A percentile compares a stretch with the other conserved stretches of the same genome.
Evolutionary conservation across 2,797 vertebrate species (phyloP).

Genomic region (Glyptemys insculpta): DNA sequence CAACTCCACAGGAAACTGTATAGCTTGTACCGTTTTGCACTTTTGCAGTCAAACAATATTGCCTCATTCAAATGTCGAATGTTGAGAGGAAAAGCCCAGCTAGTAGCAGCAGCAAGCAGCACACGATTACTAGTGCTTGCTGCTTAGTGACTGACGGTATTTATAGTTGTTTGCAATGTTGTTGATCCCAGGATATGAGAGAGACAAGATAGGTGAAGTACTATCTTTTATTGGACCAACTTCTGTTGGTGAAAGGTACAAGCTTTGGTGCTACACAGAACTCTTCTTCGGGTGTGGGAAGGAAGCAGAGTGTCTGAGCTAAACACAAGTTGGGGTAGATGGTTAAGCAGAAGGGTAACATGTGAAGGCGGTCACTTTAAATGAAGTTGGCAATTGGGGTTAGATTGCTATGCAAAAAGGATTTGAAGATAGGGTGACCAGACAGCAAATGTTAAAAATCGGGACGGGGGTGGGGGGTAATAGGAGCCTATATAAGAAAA

Average conservation of each 20-base stretch:
- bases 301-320: background rate
- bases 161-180: background rate
- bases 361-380: background rate
- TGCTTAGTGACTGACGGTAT: background rate
- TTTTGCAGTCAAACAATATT: background rate
- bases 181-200: background rate
- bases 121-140: accelerated
- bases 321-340: background rate
- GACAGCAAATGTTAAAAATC: too few relatives aligned
- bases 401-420: background rate
- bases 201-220: background rate
- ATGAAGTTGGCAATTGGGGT: background rate
- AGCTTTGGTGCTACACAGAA: background rate
- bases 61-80: background rate
- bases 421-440: background rate
- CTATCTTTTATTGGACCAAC: background rate
- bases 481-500: too few relatives aligned
- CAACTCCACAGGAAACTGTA: background rate
- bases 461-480: too few relatives aligned
- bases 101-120: background rate
- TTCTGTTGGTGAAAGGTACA: background rate
- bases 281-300: background rate
- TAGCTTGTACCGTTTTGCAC: background rate
- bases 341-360: background rate
- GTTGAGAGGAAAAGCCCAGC: background rate